Evolutionary conservation across 2,888 invertebrate species (phyloP).

Genomic region (Apodemia mormo): DNA sequence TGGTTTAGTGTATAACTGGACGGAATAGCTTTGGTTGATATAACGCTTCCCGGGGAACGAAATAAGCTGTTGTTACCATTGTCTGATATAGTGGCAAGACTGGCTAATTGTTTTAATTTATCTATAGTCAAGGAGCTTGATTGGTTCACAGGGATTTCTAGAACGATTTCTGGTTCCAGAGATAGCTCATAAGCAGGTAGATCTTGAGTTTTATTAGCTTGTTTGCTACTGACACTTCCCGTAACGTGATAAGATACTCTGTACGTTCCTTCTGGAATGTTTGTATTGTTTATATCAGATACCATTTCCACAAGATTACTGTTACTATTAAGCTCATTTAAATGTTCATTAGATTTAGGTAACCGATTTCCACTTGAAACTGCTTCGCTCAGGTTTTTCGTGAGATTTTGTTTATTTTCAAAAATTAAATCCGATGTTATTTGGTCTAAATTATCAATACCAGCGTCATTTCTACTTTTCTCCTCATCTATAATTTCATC

Average conservation of each 20-base stretch:
- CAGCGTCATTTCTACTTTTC: conserved; percentile 40
- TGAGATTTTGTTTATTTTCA: conserved; percentile 43
- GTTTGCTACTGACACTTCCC: conserved; percentile 74
- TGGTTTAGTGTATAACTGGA: conserved; percentile 83
- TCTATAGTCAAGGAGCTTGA: conserved; percentile 65
- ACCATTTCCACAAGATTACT: conserved; percentile 31
- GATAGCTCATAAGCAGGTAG: conserved; percentile 70
- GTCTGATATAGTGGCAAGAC: conserved; percentile 79
- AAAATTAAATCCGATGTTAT: conserved; percentile 44
- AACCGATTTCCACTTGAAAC: conserved; percentile 55
- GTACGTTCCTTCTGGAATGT: conserved; percentile 69
- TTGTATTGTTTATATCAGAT: conserved; percentile 42
- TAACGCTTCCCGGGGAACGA: conserved; percentile 72
- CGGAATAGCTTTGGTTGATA: conserved; percentile 83
- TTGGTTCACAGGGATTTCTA: conserved; percentile 72
- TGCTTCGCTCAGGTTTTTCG: conserved; percentile 31
- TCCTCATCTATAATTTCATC: conserved; percentile 38
- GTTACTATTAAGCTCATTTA: conserved; percentile 43
- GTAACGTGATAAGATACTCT: conserved; percentile 75
- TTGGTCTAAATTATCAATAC: conserved; percentile 42
- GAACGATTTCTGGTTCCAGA: conserved; percentile 69
- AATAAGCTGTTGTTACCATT: conserved; percentile 75
- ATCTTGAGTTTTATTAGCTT: conserved; percentile 69
- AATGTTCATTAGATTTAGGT: conserved; percentile 64
- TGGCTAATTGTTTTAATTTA: conserved; percentile 78